Conservation (phyloP, 2,888 invertebrate species). For the Platycheirus rosarum region DNA sequence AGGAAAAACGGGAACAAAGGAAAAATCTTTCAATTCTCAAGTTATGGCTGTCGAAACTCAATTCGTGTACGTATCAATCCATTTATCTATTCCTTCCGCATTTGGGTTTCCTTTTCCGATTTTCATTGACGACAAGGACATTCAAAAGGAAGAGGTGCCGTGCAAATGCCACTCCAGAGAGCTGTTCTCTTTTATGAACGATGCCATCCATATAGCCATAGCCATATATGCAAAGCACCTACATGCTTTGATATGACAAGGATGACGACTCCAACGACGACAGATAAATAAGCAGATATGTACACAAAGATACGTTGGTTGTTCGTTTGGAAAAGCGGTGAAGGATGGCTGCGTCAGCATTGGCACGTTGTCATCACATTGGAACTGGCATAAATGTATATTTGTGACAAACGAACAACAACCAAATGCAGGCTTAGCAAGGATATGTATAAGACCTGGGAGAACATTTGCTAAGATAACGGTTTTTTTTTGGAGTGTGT, state of each 20-base stretch:
- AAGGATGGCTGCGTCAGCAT: conserved; percentile 53
- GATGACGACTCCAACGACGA: conserved; percentile 27
- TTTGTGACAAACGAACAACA: conserved; percentile 61
- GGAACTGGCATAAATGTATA: conserved; percentile 63
- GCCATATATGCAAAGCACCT: conserved; percentile 72
- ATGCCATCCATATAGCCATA: too few relatives aligned
- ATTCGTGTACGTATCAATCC: conserved; percentile 65
- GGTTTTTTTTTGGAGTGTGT: conserved; percentile 41
- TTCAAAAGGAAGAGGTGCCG: conserved; percentile 51
- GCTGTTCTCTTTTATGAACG: conserved; percentile 70
- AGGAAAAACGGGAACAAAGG: conserved; percentile 15
- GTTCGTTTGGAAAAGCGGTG: too few relatives aligned
- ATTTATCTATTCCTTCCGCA: conserved; percentile 72
- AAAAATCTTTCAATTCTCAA: conserved; percentile 73
- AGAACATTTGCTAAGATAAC: conserved; percentile 65
- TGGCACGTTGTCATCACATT: conserved; percentile 73
- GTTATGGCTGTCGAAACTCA: conserved; percentile 72
- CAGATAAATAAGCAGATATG: conserved; percentile 68
- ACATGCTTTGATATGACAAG: conserved; percentile 26
- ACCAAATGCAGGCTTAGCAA: conserved; percentile 34
- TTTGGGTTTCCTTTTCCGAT: conserved; percentile 62
- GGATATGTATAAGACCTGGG: conserved; percentile 51
- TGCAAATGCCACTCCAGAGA: conserved; percentile 70
- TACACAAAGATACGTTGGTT: too few relatives aligned
- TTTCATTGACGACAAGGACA: conserved; percentile 39